Base-by-base conservation (phyloP, 2,113 vertebrate genomes). In the Ciconia maguari region DNA sequence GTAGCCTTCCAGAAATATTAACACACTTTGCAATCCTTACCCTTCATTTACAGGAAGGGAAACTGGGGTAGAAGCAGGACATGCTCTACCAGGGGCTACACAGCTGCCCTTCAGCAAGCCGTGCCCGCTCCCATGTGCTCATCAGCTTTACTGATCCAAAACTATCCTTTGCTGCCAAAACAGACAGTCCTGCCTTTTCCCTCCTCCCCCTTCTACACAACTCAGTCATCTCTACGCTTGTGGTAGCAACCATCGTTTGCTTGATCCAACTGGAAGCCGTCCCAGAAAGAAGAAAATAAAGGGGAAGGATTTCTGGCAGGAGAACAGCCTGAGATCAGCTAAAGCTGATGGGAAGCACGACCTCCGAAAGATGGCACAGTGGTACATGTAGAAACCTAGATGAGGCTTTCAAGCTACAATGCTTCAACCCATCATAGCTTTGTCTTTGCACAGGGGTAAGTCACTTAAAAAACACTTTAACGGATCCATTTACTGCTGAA, bases 251-350 rank as follows among this genome's bases (percentile, higher is more conserved):
- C 46, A 65, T 46, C 5, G 3, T 38, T 87, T 64, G 29, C 60
- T 49, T 58, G 41, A 90, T 71, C 69, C 87, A 82, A 32, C 42
- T 85, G 75, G 92, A 87, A 91, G 41, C 48, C n/a, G 48, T 48
- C 44, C 75, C 78, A 85, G 82, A 79, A 90, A 83, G 32, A 96
- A 78, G 27, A 84, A 91, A 87, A 92, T 66, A 62, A 48, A 95
- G 42, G 49, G 32, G n/a, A 62, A 82, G 51, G 42, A 66, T 75
- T 95, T 82, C 75, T 85, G 74, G 90, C 80, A 94, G 17, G 20
- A 92, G 42, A 87, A 69, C 11, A 68, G 44, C 34, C 36, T 44
- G 57, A 68, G 48, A 76, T 83, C 82, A 82, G 82, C 87, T 82
- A 91, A 85, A 90, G 27, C 66, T 72, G 48, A 68, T 30, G 65